Conservation (phyloP, 35 echinoderm and acorn worm genomes). For the Amphiura filiformis region DNA sequence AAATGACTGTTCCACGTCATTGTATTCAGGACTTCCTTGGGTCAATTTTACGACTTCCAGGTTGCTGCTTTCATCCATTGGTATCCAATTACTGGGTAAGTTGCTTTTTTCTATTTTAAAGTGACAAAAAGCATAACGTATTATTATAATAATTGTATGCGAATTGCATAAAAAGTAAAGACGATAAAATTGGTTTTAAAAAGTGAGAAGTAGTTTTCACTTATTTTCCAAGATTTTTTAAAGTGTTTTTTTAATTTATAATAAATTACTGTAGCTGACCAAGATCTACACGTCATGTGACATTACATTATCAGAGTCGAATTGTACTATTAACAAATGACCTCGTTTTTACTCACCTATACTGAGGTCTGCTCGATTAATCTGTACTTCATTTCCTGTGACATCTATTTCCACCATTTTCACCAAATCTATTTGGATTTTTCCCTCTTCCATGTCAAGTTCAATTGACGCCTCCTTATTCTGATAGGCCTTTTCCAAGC, state of each 20-base stretch:
- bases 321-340: too few relatives aligned
- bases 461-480: background rate
- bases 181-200: background rate
- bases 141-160: background rate
- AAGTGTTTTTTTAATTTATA: background rate
- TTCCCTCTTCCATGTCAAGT: conserved; percentile 20
- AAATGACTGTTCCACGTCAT: background rate
- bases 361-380: background rate
- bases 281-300: too few relatives aligned
- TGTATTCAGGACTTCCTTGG: background rate
- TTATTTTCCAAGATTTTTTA: background rate
- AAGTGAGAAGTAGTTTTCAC: background rate
- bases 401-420: conserved; percentile 3
- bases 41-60: background rate
- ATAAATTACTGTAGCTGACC: too few relatives aligned
- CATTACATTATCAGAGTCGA: too few relatives aligned
- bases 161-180: background rate
- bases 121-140: background rate
- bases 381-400: too few relatives aligned
- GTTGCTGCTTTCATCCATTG: background rate
- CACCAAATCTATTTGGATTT: background rate
- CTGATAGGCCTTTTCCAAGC: conserved; percentile 7
- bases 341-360: too few relatives aligned
- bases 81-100: background rate
- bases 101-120: background rate